Evolutionary conservation across 2,888 invertebrate species (phyloP).

Genomic region (Pseudolycoriella hygida): DNA sequence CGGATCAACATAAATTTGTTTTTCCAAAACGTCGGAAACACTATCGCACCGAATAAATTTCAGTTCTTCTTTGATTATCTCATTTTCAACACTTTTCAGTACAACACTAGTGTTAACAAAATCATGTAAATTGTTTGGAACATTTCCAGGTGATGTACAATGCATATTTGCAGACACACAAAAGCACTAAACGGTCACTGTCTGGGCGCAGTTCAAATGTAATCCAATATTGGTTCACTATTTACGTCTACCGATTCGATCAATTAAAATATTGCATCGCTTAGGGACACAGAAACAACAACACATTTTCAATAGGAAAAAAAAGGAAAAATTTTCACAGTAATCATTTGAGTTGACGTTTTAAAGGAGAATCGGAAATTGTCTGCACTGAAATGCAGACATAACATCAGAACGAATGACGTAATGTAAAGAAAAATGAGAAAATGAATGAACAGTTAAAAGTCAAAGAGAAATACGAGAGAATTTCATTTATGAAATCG

Average conservation of each 20-base stretch:
- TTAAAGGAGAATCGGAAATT: not conserved
- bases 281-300: no score
- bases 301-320: no score
- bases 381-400: conserved; percentile 2
- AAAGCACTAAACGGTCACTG: no score
- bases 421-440: not conserved
- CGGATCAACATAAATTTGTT: conserved; percentile 8
- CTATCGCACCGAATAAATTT: not conserved
- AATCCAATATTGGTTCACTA: no score
- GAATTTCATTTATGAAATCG: not conserved
- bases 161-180: conserved; percentile 2
- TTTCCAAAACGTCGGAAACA: not conserved
- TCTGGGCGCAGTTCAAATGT: no score
- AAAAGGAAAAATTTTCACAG: no score
- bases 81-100: not conserved
- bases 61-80: not conserved
- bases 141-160: conserved; percentile 3
- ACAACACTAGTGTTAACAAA: not conserved
- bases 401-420: not conserved
- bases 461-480: not conserved
- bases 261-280: no score
- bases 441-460: not conserved
- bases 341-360: not conserved
- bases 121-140: not conserved
- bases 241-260: no score